Conservation (phyloP, 2,797 vertebrate species). For the Typhlichthys eigenmanni region DNA sequence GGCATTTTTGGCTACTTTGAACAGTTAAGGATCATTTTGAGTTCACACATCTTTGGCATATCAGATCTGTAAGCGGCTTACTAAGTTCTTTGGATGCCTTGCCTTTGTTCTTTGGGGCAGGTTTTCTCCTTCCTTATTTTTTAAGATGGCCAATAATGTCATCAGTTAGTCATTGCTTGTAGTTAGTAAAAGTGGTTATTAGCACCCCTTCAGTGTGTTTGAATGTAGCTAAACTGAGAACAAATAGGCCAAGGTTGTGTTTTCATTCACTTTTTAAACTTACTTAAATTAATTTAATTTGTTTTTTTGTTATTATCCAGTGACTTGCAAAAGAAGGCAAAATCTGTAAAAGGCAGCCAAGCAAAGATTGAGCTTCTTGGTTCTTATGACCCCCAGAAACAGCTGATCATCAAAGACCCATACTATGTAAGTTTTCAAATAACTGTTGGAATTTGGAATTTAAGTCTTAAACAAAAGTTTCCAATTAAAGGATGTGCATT, state of each 20-base stretch:
- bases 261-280: background rate
- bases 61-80: slow-evolving; percentile 81
- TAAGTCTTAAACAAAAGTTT: no score
- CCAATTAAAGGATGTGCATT: no score
- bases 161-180: background rate
- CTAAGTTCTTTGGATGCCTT: slow-evolving; percentile 80
- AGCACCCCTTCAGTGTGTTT: slow-evolving; percentile 8
- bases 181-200: background rate
- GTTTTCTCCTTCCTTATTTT: slow-evolving; percentile 46
- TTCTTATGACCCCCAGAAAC: slow-evolving; percentile 89
- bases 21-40: slow-evolving; percentile 74
- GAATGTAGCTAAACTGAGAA: background rate
- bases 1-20: slow-evolving; percentile 77
- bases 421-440: slow-evolving; percentile 87
- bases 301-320: slow-evolving; percentile 66
- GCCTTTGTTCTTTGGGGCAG: slow-evolving; percentile 59
- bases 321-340: slow-evolving; percentile 88
- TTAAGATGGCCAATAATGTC: slow-evolving; percentile 37
- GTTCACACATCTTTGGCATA: slow-evolving; percentile 78
- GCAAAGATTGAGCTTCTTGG: slow-evolving; percentile 94
- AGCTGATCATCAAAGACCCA: slow-evolving; percentile 91
- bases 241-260: background rate
- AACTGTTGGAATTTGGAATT: no score
- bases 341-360: slow-evolving; percentile 79
- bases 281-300: no score